phyloP scores from a whole-genome alignment of 2,888 invertebrate species.

The Eupithecia abbreviata region DNA sequence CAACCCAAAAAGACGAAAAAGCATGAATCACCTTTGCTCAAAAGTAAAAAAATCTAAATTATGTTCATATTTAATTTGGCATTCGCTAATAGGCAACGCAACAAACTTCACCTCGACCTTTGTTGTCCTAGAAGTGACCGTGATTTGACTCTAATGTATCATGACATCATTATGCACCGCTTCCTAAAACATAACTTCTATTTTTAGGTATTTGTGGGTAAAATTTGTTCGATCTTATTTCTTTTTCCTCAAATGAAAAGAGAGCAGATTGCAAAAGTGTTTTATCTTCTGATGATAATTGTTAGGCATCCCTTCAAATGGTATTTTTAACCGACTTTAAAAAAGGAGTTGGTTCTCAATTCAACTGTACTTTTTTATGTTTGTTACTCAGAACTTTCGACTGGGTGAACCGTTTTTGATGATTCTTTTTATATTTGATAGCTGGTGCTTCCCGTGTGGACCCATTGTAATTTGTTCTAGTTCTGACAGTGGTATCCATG shows the following conservation, averaged over 20 bases:
- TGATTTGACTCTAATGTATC: conserved; percentile 35
- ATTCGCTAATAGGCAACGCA: conserved; percentile 21
- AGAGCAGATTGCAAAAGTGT: not conserved
- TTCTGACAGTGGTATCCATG: no score
- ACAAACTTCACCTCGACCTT: conserved; percentile 38
- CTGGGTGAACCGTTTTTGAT: no score
- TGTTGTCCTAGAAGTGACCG: conserved; percentile 43
- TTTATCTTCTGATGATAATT: not conserved
- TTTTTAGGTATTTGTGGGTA: conserved; percentile 1
- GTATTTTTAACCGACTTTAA: not conserved
- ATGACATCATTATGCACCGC: conserved; percentile 30
- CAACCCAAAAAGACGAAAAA: not conserved
- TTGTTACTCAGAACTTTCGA: no score
- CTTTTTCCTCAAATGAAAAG: not conserved
- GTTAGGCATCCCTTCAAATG: not conserved
- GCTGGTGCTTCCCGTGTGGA: no score
- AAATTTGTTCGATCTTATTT: not conserved
- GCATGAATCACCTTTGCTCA: not conserved
- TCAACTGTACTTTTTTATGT: no score
- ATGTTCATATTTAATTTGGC: conserved; percentile 21
- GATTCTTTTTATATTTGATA: no score
- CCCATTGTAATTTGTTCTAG: no score
- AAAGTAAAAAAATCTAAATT: conserved; percentile 4
- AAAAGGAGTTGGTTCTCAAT: no score
- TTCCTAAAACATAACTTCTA: conserved; percentile 19